Evolutionary conservation across 2,888 invertebrate genomes (phyloP), one percentile per base, ranked within the genome.

Genomic region (Patella depressa): DNA sequence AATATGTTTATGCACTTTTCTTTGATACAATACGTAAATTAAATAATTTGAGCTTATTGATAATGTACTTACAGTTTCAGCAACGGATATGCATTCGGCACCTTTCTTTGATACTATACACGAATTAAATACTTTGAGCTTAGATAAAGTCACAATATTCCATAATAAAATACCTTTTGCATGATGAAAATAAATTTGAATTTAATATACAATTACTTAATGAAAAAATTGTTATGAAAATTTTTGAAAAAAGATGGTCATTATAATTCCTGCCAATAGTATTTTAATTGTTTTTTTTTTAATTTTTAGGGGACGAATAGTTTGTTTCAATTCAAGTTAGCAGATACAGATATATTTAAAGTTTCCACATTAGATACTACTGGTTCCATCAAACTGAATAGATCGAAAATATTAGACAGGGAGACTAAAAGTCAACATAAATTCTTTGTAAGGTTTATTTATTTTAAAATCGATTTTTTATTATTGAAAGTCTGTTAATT

Each of bases 281-380:
- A 45, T 45, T 34, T 34, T 34, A 34, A 34, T 34, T 29, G 29
- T 29, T 29, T 9, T 45, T 45, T 45, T 45, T 45, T 45, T 45
- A 9, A 45, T 45, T 73, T 75, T 12, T 73, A 81, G 81, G 81
- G 81, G n/a, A 69, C 71, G 11, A 81, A 81, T 78, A 71, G 80
- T 45, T 69, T 34, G 14, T 73, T 81, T 9, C 14, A 74, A 72
- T 81, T 81, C 55, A 53, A 74, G 11, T 69, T 81, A 70, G 24
- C 5, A 17, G 69, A 3, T 53, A 75, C 54, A 24, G 72, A 72
- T 4, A 65, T 55, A 11, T 81, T 81, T 77, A 71, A 65, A 53
- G 69, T 81, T 55, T 65, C 29, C 19, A 80, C 80, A 2, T 29
- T 73, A 3, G 17, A 34, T 17, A 24, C 45, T 2, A 71, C 55